These are phyloP conservation scores for Nomada lathburiana DNA, from an alignment of 2,888 invertebrate genomes.

Conservation along the genomic window DNA sequence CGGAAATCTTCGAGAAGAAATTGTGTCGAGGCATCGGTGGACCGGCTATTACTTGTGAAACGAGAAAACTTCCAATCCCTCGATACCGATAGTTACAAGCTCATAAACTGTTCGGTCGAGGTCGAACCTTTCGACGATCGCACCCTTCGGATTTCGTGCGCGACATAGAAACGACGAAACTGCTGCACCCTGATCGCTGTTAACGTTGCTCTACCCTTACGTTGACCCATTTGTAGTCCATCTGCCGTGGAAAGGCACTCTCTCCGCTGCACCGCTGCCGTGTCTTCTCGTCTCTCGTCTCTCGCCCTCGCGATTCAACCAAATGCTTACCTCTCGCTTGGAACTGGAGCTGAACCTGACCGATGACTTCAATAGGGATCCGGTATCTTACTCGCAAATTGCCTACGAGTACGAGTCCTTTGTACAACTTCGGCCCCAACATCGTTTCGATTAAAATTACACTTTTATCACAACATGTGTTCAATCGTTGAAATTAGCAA, in stretches of 20 bases:
- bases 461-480: not conserved
- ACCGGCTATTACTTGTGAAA: constrained; percentile 40
- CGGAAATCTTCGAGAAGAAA: constrained; percentile 27
- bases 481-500: too few species aligned
- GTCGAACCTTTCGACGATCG: constrained; percentile 28
- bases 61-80: constrained; percentile 51
- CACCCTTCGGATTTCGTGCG: constrained; percentile 17
- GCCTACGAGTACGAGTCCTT: not conserved
- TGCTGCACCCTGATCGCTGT: constrained; percentile 22
- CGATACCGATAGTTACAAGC: constrained; percentile 49
- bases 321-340: not conserved
- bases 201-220: constrained; percentile 15
- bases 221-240: constrained; percentile 22
- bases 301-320: not conserved
- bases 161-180: constrained; percentile 37
- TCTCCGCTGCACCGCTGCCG: not conserved
- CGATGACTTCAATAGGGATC: constrained; percentile 12
- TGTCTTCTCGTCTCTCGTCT: too few species aligned
- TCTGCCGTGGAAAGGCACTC: constrained; percentile 6
- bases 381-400: not conserved
- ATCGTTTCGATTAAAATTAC: not conserved
- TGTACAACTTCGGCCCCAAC: not conserved
- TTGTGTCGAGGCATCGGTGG: constrained; percentile 22
- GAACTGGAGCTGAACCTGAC: constrained; percentile 11
- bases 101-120: constrained; percentile 37